These are phyloP conservation scores for Oreochromis aureus DNA, from an alignment of 2,113 vertebrate species.

Conservation along the genomic window DNA sequence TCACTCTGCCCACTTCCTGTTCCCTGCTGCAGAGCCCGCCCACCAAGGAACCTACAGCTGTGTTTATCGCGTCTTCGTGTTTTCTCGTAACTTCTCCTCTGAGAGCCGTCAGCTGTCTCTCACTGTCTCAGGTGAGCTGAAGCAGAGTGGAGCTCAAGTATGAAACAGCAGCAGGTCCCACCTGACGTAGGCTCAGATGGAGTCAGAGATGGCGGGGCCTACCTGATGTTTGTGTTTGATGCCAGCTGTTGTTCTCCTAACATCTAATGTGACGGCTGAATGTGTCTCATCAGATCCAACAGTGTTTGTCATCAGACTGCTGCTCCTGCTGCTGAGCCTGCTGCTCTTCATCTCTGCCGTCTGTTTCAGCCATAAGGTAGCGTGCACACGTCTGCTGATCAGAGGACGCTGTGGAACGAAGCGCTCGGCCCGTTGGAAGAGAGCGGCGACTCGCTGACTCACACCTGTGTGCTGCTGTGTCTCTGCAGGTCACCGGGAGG, in stretches of 20 bases:
- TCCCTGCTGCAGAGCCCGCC: neutral
- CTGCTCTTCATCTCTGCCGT: neutral
- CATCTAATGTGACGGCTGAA: neutral
- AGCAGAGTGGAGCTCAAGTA: neutral
- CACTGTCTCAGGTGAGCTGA: neutral
- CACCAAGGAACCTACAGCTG: neutral
- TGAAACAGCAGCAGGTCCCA: neutral
- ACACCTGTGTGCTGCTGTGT: neutral
- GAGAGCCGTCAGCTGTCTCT: neutral
- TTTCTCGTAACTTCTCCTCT: neutral
- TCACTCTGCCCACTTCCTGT: neutral
- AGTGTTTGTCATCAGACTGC: neutral
- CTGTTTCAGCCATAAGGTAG: neutral
- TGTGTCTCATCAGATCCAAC: neutral
- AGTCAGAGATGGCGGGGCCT: neutral
- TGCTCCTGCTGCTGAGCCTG: neutral
- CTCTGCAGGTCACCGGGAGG: neutral
- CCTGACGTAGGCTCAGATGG: fast-evolving
- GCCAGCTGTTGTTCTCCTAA: neutral
- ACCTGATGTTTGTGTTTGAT: neutral
- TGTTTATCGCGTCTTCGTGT: neutral
- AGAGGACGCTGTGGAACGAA: neutral
- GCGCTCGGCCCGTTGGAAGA: neutral
- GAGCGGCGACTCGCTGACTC: neutral
- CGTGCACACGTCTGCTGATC: neutral